phyloP scores from a whole-genome alignment of 2,113 vertebrate genomes.

The Cynopterus brachyotis region DNA sequence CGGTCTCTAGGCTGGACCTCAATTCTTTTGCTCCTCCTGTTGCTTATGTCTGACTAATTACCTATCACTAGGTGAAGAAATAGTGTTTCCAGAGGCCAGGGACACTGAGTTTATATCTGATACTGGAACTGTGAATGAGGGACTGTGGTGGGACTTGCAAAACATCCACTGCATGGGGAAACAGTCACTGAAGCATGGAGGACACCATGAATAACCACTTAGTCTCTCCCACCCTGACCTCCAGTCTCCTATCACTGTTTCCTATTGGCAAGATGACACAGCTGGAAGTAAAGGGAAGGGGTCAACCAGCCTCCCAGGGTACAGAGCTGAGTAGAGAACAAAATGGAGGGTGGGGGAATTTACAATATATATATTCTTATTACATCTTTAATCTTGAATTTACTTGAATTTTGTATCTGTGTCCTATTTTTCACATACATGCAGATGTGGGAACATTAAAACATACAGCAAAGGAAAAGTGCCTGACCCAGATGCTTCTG shows the following conservation, averaged over 20 bases:
- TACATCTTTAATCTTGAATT: background rate
- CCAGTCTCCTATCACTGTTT: background rate
- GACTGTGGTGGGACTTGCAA: too few species aligned
- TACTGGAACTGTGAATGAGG: background rate
- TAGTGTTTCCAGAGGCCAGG: background rate
- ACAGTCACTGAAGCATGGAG: too few species aligned
- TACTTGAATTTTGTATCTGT: background rate
- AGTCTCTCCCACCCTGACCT: background rate
- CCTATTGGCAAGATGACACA: rapidly evolving
- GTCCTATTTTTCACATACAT: background rate
- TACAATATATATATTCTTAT: background rate
- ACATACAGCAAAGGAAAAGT: background rate
- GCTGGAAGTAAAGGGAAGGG: background rate
- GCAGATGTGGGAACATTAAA: background rate
- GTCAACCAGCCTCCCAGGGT: background rate
- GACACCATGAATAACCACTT: background rate
- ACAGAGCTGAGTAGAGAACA: background rate
- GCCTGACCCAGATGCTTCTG: rapidly evolving
- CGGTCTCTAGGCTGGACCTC: too few species aligned
- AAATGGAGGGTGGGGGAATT: rapidly evolving
- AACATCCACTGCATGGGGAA: background rate
- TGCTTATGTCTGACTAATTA: too few species aligned
- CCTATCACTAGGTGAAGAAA: too few species aligned
- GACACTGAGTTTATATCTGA: background rate
- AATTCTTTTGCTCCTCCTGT: too few species aligned